A percentile compares a stretch with the other conserved stretches of the same genome.
phyloP scores from a whole-genome alignment of 2,888 invertebrate species.

The Oxystoma pomonae region DNA sequence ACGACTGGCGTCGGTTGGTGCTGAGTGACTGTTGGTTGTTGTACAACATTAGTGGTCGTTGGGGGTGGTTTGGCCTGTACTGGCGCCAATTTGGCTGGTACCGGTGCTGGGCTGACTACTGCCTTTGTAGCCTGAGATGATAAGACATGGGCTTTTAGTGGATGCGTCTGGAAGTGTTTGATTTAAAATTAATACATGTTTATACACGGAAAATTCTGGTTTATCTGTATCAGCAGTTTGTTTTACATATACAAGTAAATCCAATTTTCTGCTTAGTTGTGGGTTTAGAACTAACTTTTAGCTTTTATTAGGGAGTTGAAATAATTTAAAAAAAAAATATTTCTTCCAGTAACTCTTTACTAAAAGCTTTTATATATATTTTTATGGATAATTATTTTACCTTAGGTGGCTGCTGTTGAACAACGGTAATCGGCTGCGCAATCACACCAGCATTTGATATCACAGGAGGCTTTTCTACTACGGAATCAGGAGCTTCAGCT shows the following conservation, averaged over 20 bases:
- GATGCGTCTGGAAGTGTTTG: constrained; percentile 50
- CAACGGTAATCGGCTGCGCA: constrained; percentile 27
- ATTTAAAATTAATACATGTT: too few species aligned
- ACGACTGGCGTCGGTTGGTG: not conserved
- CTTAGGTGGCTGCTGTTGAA: constrained; percentile 39
- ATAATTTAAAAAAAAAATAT: too few species aligned
- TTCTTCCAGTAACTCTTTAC: too few species aligned
- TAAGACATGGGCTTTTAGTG: constrained; percentile 60
- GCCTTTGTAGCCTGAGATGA: constrained; percentile 50
- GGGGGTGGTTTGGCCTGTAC: not conserved
- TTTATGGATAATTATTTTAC: too few species aligned
- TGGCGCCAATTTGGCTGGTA: constrained; percentile 17
- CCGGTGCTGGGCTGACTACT: constrained; percentile 32
- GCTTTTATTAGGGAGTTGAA: too few species aligned
- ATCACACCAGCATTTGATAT: constrained; percentile 25
- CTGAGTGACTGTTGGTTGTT: not conserved
- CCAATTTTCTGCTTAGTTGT: too few species aligned
- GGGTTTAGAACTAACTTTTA: too few species aligned
- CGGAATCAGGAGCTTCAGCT: constrained; percentile 1
- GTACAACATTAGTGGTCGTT: not conserved
- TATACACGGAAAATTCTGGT: too few species aligned
- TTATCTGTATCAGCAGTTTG: too few species aligned
- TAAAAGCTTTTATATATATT: too few species aligned
- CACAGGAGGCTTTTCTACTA: too few species aligned
- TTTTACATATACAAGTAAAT: too few species aligned